phyloP scores from a whole-genome alignment of 2,888 invertebrate genomes.

The Pristionchus entomophagus region DNA sequence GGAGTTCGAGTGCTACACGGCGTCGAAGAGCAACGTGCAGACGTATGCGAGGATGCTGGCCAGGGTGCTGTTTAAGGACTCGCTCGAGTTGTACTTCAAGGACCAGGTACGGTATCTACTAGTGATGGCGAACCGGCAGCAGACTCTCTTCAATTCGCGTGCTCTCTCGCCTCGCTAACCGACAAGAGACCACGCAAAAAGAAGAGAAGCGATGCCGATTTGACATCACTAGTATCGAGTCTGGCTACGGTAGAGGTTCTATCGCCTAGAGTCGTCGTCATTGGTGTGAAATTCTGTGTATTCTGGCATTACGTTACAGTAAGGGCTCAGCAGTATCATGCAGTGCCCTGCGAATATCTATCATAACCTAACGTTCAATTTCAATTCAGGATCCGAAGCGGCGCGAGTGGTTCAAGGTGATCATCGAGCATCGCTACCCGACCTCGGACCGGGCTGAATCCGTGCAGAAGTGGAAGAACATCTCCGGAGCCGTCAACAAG shows the following conservation, averaged over 20 bases:
- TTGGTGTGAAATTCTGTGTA: no score
- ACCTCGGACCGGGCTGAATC: constrained; percentile 53
- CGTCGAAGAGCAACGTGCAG: constrained; percentile 56
- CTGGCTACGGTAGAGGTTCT: no score
- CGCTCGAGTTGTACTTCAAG: constrained; percentile 61
- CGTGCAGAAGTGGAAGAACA: constrained; percentile 50
- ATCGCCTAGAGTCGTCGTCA: no score
- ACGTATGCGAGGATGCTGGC: constrained; percentile 60
- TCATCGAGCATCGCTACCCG: constrained; percentile 47
- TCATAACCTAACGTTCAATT: no score
- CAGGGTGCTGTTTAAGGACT: constrained; percentile 57
- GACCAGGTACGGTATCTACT: constrained; percentile 45
- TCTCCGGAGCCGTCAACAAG: constrained; percentile 47
- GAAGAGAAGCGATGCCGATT: no score
- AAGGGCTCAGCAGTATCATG: no score
- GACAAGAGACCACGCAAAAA: no score
- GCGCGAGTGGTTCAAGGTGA: constrained; percentile 42
- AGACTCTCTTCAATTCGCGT: no score
- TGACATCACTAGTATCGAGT: not conserved
- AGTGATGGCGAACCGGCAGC: no score
- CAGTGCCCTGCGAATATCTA: no score
- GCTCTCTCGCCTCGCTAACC: no score
- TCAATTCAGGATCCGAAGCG: constrained; percentile 33
- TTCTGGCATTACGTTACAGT: no score
- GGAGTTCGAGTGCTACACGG: constrained; percentile 55